phyloP scores from a whole-genome alignment of 2,113 vertebrate genomes.

The Hydrochoerus hydrochaeris region DNA sequence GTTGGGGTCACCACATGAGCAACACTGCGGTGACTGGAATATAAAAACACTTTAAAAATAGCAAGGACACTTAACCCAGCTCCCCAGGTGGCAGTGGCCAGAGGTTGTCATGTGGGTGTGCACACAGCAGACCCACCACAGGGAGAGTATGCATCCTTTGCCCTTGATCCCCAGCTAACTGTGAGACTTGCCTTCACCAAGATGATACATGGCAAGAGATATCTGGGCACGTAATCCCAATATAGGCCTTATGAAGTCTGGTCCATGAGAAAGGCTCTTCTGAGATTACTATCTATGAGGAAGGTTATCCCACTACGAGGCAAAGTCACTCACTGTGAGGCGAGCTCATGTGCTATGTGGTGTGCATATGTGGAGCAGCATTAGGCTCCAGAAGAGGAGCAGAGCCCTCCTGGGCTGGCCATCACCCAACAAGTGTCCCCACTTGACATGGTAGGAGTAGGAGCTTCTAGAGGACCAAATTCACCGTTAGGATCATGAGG shows the following conservation, averaged over 20 bases:
- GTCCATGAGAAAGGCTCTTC: background rate
- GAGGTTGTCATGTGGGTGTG: too few species aligned
- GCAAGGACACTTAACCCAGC: background rate
- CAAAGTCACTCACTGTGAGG: background rate
- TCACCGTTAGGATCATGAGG: too few species aligned
- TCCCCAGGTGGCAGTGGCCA: background rate
- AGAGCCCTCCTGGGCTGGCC: background rate
- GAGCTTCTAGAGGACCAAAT: too few species aligned
- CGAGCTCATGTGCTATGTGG: too few species aligned
- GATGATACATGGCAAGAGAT: background rate
- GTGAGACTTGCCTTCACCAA: background rate
- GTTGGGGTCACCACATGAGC: background rate
- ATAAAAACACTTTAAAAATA: background rate
- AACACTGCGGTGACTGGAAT: background rate
- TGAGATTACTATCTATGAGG: background rate
- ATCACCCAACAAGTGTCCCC: background rate
- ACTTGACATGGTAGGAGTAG: too few species aligned
- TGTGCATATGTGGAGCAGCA: background rate
- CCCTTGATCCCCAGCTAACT: background rate
- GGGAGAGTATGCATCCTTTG: background rate
- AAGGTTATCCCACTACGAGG: background rate
- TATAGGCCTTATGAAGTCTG: background rate
- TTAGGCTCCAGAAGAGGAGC: background rate
- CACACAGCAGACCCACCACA: background rate
- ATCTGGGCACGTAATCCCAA: background rate